Base-by-base conservation (phyloP, 2,113 vertebrate species). In the Callaeas wilsoni region DNA sequence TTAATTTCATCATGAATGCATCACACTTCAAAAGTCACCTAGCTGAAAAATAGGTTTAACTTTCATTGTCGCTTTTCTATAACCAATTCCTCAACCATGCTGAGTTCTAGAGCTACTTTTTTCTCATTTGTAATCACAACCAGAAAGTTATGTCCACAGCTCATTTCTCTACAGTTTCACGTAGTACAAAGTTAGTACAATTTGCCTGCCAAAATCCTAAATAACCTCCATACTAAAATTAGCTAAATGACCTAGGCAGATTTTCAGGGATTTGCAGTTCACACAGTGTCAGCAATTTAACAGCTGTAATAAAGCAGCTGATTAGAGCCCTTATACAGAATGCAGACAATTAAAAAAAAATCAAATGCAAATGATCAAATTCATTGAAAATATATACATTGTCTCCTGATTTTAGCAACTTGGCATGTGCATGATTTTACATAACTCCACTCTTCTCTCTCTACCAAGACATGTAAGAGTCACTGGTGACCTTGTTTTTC, bases 211-310 rank as follows among this genome's bases (percentile, higher is more conserved):
- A 93, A 81, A 88, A 91, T 39, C 37, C 44, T 64, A 88, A 92
- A 82, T 77, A 88, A 80, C 67, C 37, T 78, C 39, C 32, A 63
- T 16, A 25, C 74, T 94, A 96, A 96, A 95, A 90, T 94, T 94
- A 95, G 91, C 68, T 73, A 55, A 11, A 83, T 57, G 65, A 91
- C 74, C n/a, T 46, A 29, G 23, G 44, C 62, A 94, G 74, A 65
- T 91, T 85, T 82, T 90, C 84, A 90, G 35, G 62, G 86, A 87
- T 91, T 87, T 96, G 46, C 33, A 85, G 74, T 73, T 78, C 84
- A 93, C 17, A 67, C 49, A 49, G n/a, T 68, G 69, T 69, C 63
- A 93, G 16, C 23, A 80, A 63, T 74, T 77, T 71, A 80, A 62
- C 25, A 74, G 32, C 27, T 59, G 13, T 44, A 95, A 81, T 37